Base-by-base conservation (phyloP, 2,888 invertebrate species). In the Seladonia tumulorum region DNA sequence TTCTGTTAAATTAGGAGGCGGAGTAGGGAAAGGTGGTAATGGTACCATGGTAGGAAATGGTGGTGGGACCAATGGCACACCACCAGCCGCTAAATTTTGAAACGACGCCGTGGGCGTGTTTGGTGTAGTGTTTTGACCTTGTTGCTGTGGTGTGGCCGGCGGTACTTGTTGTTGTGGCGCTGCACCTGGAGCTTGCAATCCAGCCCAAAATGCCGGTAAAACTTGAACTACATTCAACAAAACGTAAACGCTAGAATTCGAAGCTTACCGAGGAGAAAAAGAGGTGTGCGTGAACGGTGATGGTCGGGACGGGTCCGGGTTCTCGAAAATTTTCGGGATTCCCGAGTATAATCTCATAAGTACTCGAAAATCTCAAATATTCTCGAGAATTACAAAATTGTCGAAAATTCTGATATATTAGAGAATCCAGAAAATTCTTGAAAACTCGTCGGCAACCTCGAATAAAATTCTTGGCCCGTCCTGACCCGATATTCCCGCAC, bases 11-110 rank as follows among this genome's bases (percentile, higher is more conserved):
- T 97, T 97, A 60, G 97, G 96, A 70, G 98, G 98, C 60, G 98
- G 97, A 85, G 97, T 97, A 1, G 98, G 98, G 39, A 97, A 97
- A 22, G 97, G 97, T 60, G 96, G 96, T 87, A 96, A 94, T 86
- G 96, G 96, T 95, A 96, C 96, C 94, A 96, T 95, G 94, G 95
- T 85, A 95, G 95, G 87, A 81, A 97, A 96, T 10, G 97, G 96
- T 5, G 96, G 96, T 39, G 96, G 94, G 77, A 96, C 95, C 90
- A 96, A 93, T 66, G 95, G 95, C 79, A 95, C 90, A 39, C 92
- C 91, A 76, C 93, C 92, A n/a, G 93, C 86, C 47, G 92, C 85
- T 70, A 94, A 86, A 70, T 91, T 92, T 79, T 93, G 93, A 63
- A 92, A 92, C 16, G 90, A 89, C 16, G 91, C 88, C 4, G 90